Conservation (phyloP, 2,888 invertebrate genomes). For the Smittia sp. region DNA sequence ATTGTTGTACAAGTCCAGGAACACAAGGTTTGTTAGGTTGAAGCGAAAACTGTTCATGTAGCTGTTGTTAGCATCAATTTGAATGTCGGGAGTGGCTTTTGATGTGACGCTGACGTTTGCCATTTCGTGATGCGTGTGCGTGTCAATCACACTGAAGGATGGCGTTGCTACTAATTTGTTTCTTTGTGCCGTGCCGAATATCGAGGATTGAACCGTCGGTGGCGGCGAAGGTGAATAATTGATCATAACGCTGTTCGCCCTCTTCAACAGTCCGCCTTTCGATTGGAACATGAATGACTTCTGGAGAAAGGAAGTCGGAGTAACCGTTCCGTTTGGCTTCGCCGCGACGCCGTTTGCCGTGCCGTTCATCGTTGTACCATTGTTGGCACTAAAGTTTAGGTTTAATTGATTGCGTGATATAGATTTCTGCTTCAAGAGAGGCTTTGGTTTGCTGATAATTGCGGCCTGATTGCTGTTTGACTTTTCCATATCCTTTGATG, state of each 20-base stretch:
- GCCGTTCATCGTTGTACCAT: neutral
- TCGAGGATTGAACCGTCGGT: constrained; percentile 13
- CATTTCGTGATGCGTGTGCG: constrained; percentile 34
- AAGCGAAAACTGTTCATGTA: constrained; percentile 44
- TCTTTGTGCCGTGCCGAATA: constrained; percentile 15
- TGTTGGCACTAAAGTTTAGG: constrained; percentile 37
- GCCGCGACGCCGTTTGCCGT: neutral
- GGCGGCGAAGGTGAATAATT: constrained; percentile 44
- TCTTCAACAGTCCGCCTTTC: constrained; percentile 47
- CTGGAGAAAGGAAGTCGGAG: constrained; percentile 35
- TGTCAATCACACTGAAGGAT: constrained; percentile 35
- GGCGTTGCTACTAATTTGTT: constrained; percentile 36
- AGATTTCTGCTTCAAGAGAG: constrained; percentile 35
- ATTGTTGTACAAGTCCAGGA: constrained; percentile 92
- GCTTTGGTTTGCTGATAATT: constrained; percentile 34
- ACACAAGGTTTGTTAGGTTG: constrained; percentile 72
- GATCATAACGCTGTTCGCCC: constrained; percentile 51
- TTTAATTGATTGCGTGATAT: constrained; percentile 39
- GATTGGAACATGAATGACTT: constrained; percentile 42
- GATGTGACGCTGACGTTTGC: constrained; percentile 16
- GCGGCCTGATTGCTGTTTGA: neutral
- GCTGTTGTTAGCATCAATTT: constrained; percentile 39
- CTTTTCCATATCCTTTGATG: constrained; percentile 31
- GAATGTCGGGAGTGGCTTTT: constrained; percentile 50
- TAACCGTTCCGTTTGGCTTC: constrained; percentile 21